phyloP scores from a whole-genome alignment of 2,113 vertebrate species.

The Echinops telfairi region DNA sequence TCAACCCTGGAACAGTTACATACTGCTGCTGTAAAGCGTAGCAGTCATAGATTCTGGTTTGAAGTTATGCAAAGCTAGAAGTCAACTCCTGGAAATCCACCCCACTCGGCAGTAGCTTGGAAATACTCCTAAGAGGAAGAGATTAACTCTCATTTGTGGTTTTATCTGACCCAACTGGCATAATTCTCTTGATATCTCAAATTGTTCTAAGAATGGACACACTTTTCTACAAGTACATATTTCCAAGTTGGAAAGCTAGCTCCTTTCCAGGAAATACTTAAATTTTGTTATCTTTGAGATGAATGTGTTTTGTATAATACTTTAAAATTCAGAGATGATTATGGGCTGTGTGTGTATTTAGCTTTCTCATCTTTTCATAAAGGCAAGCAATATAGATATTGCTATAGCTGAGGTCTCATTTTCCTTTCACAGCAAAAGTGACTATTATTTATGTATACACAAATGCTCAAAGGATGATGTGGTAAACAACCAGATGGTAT shows the following conservation, averaged over 20 bases:
- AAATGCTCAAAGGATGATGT: conserved; percentile 7
- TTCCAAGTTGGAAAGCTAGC: background rate
- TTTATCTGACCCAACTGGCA: conserved; percentile 35
- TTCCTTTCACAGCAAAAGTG: conserved; percentile 1
- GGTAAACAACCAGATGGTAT: background rate
- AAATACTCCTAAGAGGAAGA: conserved; percentile 69
- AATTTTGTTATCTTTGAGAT: background rate
- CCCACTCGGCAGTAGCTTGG: conserved; percentile 75
- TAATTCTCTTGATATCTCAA: conserved; percentile 40
- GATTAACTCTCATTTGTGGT: conserved; percentile 64
- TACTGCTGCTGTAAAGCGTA: conserved; percentile 72
- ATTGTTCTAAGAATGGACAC: conserved; percentile 39
- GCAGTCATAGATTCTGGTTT: conserved; percentile 75
- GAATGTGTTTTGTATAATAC: conserved; percentile 39
- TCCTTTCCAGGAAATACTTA: conserved; percentile 33
- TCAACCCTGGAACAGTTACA: conserved; percentile 85
- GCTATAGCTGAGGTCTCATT: conserved; percentile 25
- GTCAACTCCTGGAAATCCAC: conserved; percentile 81
- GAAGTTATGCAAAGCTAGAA: conserved; percentile 78
- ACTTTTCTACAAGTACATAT: conserved; percentile 42
- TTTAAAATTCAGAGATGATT: background rate
- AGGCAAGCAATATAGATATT: background rate
- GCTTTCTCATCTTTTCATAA: conserved; percentile 54
- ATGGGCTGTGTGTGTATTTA: background rate
- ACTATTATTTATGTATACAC: background rate